Conservation (phyloP, 2,888 invertebrate species). For the Archips xylosteana region DNA sequence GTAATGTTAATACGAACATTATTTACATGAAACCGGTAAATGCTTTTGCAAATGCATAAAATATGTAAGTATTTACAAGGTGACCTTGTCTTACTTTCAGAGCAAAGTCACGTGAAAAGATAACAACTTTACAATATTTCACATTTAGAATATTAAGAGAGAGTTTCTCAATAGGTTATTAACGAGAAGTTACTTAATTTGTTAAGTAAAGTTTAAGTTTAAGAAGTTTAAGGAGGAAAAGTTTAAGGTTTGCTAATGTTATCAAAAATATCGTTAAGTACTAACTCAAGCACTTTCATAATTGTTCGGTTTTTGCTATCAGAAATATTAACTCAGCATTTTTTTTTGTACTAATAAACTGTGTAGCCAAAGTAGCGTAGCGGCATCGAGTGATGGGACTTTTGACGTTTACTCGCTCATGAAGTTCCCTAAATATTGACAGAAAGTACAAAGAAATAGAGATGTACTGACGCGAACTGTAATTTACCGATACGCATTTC, state of each 20-base stretch:
- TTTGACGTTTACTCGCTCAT: no score
- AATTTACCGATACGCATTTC: no score
- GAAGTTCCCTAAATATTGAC: no score
- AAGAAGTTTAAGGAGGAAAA: not conserved
- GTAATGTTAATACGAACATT: conserved; percentile 11
- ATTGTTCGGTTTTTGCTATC: no score
- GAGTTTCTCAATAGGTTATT: conserved; percentile 2
- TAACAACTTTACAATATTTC: not conserved
- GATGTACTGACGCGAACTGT: no score
- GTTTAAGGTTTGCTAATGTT: not conserved
- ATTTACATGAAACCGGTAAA: conserved; percentile 6
- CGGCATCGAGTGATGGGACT: no score
- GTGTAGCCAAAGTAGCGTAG: no score
- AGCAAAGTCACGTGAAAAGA: not conserved
- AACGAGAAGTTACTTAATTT: conserved; percentile 8
- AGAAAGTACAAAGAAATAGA: no score
- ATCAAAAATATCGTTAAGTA: not conserved
- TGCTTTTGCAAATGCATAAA: conserved; percentile 1
- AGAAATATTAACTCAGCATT: no score
- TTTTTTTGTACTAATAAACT: no score
- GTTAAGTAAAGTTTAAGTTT: not conserved
- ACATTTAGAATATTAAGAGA: not conserved
- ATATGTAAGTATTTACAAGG: not conserved
- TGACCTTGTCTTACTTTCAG: conserved; percentile 4
- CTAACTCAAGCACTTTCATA: not conserved